Conservation (phyloP, 2,888 invertebrate species). For the Rhaphigaster nebulosa region DNA sequence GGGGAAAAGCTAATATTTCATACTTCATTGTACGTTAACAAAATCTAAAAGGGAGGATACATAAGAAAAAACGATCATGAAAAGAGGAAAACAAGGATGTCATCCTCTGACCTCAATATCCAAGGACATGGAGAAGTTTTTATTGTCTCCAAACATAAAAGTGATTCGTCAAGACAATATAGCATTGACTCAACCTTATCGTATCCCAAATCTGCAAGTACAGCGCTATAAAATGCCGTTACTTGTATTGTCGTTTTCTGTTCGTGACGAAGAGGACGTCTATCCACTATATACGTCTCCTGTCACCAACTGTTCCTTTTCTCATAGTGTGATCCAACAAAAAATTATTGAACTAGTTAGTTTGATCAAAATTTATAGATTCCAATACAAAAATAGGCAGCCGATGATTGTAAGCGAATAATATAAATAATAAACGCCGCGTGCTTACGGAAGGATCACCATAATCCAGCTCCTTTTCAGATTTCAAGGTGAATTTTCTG, state of each 20-base stretch:
- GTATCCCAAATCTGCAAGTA: background rate
- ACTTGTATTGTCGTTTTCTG: background rate
- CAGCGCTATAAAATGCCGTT: background rate
- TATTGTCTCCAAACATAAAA: background rate
- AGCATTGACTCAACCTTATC: background rate
- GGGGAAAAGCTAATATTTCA: background rate
- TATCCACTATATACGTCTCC: background rate
- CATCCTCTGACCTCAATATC: background rate
- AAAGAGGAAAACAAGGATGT: background rate
- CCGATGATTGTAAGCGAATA: too few species aligned
- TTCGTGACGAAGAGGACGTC: background rate
- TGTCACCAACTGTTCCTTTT: background rate
- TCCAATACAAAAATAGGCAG: too few species aligned
- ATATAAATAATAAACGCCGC: too few species aligned
- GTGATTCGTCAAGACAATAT: background rate
- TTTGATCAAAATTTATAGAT: background rate
- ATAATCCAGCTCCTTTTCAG: too few species aligned
- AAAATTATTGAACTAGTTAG: background rate
- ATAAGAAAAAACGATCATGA: background rate
- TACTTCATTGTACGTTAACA: background rate
- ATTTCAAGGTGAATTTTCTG: too few species aligned
- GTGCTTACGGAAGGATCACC: too few species aligned
- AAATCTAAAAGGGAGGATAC: background rate
- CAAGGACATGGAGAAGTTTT: background rate
- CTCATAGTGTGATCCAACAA: background rate